phyloP scores from a whole-genome alignment of 2,888 invertebrate species.

The Eugnorisma glareosa region DNA sequence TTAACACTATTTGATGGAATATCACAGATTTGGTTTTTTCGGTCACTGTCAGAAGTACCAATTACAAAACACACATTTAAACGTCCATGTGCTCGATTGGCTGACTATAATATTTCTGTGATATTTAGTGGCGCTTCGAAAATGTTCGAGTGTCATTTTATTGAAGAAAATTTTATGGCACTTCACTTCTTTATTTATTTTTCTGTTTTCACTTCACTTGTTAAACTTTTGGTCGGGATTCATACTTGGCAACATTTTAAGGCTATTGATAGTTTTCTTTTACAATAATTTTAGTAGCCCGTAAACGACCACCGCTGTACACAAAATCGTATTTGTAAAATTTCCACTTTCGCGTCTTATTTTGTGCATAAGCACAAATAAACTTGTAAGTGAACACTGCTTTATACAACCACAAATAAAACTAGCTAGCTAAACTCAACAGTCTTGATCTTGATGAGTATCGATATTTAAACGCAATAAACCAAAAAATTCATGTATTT shows the following conservation, averaged over 20 bases:
- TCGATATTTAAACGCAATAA: not conserved
- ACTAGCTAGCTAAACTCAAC: not conserved
- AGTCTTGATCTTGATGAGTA: not conserved
- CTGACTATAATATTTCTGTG: constrained; percentile 57
- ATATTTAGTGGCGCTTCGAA: constrained; percentile 61
- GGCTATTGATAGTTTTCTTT: not conserved
- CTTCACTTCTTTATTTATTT: constrained; percentile 45
- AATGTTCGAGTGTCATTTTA: constrained; percentile 68
- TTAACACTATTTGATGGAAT: constrained; percentile 33
- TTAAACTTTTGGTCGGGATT: constrained; percentile 34
- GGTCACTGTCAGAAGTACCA: constrained; percentile 68
- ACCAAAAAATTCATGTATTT: not conserved
- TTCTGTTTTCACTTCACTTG: constrained; percentile 35
- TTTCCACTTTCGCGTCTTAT: not conserved
- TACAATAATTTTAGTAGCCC: not conserved
- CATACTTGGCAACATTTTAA: constrained; percentile 29
- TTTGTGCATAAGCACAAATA: not conserved
- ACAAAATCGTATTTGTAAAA: not conserved
- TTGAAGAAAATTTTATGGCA: constrained; percentile 32
- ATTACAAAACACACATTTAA: constrained; percentile 55
- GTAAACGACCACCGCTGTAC: not conserved
- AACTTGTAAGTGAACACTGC: not conserved
- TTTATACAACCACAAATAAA: not conserved
- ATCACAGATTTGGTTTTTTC: constrained; percentile 41
- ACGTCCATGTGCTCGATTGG: constrained; percentile 66